These are phyloP conservation scores for Apamea sordens DNA, from an alignment of 2,888 invertebrate species.

Conservation along the genomic window DNA sequence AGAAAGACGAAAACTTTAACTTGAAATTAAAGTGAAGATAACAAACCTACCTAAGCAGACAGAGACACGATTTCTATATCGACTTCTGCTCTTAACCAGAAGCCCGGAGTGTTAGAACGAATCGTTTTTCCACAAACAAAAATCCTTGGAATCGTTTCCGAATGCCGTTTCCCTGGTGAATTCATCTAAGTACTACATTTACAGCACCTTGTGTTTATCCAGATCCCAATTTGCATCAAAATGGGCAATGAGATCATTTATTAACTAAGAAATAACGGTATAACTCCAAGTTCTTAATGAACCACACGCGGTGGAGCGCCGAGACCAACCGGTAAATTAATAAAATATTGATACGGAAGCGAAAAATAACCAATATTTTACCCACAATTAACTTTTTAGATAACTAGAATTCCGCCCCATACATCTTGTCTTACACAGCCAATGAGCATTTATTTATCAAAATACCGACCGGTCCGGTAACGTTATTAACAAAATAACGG, in stretches of 20 bases:
- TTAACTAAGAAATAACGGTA: neutral
- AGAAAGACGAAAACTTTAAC: neutral
- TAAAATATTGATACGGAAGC: constrained; percentile 47
- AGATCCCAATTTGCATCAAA: neutral
- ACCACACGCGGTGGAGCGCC: constrained; percentile 7
- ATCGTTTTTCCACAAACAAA: neutral
- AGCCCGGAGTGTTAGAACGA: neutral
- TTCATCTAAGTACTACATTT: neutral
- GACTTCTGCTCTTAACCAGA: neutral
- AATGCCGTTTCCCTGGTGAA: neutral
- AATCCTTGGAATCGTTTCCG: neutral
- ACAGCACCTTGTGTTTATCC: neutral
- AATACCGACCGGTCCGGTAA: constrained; percentile 44
- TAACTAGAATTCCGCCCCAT: constrained; percentile 32
- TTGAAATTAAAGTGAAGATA: neutral
- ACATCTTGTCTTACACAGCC: constrained; percentile 40
- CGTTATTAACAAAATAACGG: constrained; percentile 64
- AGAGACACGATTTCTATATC: neutral
- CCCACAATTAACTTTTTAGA: constrained; percentile 39
- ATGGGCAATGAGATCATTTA: neutral
- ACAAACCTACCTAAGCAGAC: neutral
- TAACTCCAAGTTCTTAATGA: neutral
- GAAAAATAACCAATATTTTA: constrained; percentile 50
- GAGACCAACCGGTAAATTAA: constrained; percentile 24
- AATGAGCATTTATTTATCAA: constrained; percentile 49